Evolutionary conservation across 2,797 vertebrate genomes (phyloP).

Genomic region (Lemur catta): DNA sequence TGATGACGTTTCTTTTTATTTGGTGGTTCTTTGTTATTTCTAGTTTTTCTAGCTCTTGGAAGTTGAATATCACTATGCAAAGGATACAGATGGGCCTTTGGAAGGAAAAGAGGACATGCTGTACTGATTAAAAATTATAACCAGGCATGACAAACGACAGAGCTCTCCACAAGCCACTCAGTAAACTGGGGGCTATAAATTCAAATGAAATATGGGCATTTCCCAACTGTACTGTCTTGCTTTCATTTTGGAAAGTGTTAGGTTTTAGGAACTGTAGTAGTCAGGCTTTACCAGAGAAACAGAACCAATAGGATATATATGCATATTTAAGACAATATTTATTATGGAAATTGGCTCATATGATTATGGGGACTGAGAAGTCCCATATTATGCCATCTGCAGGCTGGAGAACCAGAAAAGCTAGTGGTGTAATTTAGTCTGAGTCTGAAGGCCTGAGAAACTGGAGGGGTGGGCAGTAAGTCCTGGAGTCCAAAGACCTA

Average conservation of each 20-base stretch:
- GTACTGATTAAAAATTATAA: neutral
- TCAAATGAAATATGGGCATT: neutral
- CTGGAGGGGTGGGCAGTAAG: rapidly evolving
- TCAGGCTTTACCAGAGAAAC: neutral
- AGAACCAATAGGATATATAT: neutral
- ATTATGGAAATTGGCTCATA: neutral
- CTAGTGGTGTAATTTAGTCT: neutral
- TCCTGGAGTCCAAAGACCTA: neutral
- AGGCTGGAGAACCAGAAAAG: neutral
- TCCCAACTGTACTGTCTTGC: neutral
- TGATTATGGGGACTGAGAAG: neutral
- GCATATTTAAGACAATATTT: neutral
- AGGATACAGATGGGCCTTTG: conserved; percentile 1
- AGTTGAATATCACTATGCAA: conserved; percentile 19
- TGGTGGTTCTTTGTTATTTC: conserved; percentile 39
- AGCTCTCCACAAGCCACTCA: neutral
- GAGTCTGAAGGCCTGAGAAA: neutral
- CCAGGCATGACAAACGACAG: neutral
- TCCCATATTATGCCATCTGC: neutral
- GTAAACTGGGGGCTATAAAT: neutral
- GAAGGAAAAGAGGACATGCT: neutral
- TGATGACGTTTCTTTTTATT: conserved; percentile 25
- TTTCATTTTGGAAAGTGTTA: neutral
- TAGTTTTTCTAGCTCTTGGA: conserved; percentile 16
- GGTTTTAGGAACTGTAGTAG: neutral